phyloP scores from a whole-genome alignment of 1,140 invertebrate genomes.

The Choristoneura fumiferana region DNA sequence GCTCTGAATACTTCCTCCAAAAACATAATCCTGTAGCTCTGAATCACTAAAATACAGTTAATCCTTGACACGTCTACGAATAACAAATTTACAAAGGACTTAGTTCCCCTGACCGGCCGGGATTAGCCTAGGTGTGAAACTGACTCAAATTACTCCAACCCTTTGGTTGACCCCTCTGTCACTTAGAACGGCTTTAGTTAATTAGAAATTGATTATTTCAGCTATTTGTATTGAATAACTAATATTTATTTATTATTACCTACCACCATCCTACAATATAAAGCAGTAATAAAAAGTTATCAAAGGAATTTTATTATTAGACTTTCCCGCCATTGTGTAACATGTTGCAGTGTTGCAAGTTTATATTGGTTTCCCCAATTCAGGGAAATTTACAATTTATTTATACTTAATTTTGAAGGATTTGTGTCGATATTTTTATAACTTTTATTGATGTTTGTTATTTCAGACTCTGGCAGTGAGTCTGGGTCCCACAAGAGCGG shows the following conservation, averaged over 20 bases:
- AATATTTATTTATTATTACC: too few species aligned
- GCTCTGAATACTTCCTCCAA: too few species aligned
- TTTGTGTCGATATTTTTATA: not conserved
- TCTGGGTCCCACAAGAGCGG: slow-evolving; percentile 90
- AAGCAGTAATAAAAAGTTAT: too few species aligned
- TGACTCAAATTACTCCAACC: slow-evolving; percentile 15
- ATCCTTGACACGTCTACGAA: slow-evolving; percentile 1
- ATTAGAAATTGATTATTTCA: not conserved
- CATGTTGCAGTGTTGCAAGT: too few species aligned
- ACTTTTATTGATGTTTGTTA: slow-evolving; percentile 20
- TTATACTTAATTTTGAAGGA: not conserved
- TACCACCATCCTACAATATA: too few species aligned
- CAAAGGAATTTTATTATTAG: too few species aligned
- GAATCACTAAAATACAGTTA: not conserved
- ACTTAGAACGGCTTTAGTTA: not conserved
- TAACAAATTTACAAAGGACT: slow-evolving; percentile 20
- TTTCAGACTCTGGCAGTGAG: slow-evolving; percentile 90
- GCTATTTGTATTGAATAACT: too few species aligned
- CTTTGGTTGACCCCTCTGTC: slow-evolving; percentile 2
- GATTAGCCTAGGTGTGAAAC: slow-evolving; percentile 42
- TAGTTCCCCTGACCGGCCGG: slow-evolving; percentile 1
- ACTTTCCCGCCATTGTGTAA: too few species aligned
- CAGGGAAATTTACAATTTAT: not conserved
- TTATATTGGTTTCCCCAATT: too few species aligned
- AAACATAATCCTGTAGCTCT: too few species aligned